Evolutionary conservation across 2,797 vertebrate genomes (phyloP).

Genomic region (Euthynnus affinis): DNA sequence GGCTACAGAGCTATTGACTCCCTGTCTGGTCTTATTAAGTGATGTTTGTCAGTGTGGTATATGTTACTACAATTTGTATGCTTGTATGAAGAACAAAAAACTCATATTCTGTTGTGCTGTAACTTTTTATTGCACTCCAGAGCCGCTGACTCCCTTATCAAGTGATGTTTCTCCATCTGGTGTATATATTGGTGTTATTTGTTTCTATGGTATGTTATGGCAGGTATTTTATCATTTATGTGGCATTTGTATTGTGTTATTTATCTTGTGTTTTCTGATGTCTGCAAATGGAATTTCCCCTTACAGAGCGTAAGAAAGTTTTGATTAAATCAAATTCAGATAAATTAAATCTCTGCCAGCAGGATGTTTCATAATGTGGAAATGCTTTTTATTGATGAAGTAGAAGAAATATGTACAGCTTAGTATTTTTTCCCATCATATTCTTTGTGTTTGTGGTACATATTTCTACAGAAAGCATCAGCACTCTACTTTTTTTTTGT

Average conservation of each 20-base stretch:
- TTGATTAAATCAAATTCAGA: constrained; percentile 39
- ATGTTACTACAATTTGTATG: constrained; percentile 24
- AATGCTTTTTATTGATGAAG: constrained; percentile 16
- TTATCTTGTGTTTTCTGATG: constrained; percentile 25
- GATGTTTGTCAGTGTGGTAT: constrained; percentile 39
- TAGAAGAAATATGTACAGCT: not conserved
- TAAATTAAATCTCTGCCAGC: constrained; percentile 19
- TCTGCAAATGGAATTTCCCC: constrained; percentile 34
- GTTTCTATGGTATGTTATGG: not conserved
- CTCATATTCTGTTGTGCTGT: constrained; percentile 5
- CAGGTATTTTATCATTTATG: constrained; percentile 17
- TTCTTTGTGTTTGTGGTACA: not conserved
- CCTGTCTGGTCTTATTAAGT: constrained; percentile 54
- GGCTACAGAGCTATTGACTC: constrained; percentile 46
- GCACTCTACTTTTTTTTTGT: not conserved
- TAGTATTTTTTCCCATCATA: not conserved
- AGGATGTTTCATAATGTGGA: not conserved
- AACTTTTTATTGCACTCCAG: constrained; percentile 47
- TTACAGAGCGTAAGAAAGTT: constrained; percentile 6
- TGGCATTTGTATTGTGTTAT: constrained; percentile 20
- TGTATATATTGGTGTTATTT: constrained; percentile 8
- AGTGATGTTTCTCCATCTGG: constrained; percentile 5
- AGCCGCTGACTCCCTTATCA: constrained; percentile 21
- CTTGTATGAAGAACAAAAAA: constrained; percentile 23
- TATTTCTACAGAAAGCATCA: not conserved